These are phyloP conservation scores for Falco biarmicus DNA, from an alignment of 2,797 vertebrate species.

Conservation along the genomic window DNA sequence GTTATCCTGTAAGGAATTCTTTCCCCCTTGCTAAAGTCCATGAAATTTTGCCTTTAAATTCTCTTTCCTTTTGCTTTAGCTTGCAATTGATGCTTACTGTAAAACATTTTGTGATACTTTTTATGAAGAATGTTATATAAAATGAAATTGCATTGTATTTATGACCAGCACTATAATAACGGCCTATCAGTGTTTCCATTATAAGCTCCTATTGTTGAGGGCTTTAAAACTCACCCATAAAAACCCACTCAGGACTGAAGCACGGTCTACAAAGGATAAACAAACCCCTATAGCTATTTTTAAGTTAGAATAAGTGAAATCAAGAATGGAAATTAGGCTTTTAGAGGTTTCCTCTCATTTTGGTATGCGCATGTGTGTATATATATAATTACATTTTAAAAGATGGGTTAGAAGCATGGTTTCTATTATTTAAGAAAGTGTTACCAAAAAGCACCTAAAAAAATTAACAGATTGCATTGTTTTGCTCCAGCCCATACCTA, in stretches of 20 bases:
- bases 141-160: constrained; percentile 67
- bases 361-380: background rate
- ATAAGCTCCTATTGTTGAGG: constrained; percentile 27
- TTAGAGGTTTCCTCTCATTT: background rate
- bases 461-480: background rate
- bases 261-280: constrained; percentile 4
- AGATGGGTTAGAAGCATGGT: background rate
- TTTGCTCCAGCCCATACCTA: background rate
- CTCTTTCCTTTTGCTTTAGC: constrained; percentile 15
- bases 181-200: constrained; percentile 57
- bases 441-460: background rate
- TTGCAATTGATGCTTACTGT: constrained; percentile 40
- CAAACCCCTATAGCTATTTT: constrained; percentile 24
- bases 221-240: constrained; percentile 60
- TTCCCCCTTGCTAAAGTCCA: background rate
- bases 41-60: constrained; percentile 31
- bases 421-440: background rate
- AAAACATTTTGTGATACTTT: constrained; percentile 56
- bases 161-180: constrained; percentile 30
- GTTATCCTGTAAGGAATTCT: background rate
- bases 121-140: constrained; percentile 49
- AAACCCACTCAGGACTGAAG: constrained; percentile 41
- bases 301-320: constrained; percentile 20
- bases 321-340: background rate
- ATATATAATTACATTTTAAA: background rate